These are phyloP conservation scores for Pyrrhosoma nymphula DNA, from an alignment of 2,888 invertebrate species.

Conservation along the genomic window DNA sequence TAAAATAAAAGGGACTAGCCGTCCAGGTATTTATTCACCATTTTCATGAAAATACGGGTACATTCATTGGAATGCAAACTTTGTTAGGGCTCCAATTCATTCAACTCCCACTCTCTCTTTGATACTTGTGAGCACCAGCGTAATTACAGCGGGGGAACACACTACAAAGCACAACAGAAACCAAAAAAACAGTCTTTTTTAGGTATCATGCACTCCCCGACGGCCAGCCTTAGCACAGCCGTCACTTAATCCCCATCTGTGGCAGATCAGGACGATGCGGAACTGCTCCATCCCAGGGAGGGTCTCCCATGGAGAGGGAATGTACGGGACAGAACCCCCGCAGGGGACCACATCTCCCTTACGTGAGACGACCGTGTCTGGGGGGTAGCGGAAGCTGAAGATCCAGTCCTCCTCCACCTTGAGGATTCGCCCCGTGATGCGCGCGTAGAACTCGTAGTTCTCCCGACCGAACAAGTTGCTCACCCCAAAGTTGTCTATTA, in stretches of 20 bases:
- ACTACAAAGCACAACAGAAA: conserved; percentile 26
- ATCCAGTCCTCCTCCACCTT: conserved; percentile 97
- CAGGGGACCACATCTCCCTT: conserved; percentile 74
- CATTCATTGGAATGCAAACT: not conserved
- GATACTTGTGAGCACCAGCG: not conserved
- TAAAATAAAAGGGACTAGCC: not conserved
- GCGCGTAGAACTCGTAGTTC: conserved; percentile 97
- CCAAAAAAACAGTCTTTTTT: not conserved
- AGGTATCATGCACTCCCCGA: conserved; percentile 50
- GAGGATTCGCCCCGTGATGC: conserved; percentile 94
- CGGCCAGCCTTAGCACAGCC: conserved; percentile 20
- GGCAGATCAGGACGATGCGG: conserved; percentile 60
- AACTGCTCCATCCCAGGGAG: conserved; percentile 64
- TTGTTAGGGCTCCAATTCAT: not conserved
- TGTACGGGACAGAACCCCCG: conserved; percentile 47
- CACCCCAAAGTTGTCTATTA: conserved; percentile 98
- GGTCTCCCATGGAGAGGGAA: conserved; percentile 47
- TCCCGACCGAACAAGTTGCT: conserved; percentile 96
- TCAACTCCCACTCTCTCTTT: not conserved
- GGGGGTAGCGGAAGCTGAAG: conserved; percentile 94
- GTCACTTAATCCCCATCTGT: conserved; percentile 59
- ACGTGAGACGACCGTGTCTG: conserved; percentile 81
- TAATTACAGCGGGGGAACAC: conserved; percentile 5
- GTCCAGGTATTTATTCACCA: not conserved
- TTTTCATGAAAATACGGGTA: not conserved